A percentile compares a stretch with the other conserved stretches of the same genome.
These are phyloP conservation scores for Heloderma charlesbogerti DNA, from an alignment of 2,113 vertebrate genomes.

Conservation along the genomic window DNA sequence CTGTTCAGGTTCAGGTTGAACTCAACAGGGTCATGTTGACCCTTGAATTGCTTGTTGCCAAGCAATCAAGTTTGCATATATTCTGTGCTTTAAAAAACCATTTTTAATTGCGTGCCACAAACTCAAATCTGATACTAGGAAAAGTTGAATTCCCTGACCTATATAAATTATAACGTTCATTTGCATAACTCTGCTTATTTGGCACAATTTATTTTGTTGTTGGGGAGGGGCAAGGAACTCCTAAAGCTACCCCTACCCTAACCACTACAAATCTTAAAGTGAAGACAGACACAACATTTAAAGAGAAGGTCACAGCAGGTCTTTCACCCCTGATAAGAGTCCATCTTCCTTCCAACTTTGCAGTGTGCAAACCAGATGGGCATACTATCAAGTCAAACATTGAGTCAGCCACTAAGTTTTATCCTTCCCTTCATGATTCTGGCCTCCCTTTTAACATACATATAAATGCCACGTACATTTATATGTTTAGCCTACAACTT, in stretches of 20 bases:
- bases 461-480: background rate
- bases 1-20: too few relatives aligned
- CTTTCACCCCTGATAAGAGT: background rate
- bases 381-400: background rate
- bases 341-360: background rate
- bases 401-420: background rate
- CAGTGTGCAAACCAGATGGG: background rate
- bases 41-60: background rate
- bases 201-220: background rate
- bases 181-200: background rate
- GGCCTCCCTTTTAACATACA: background rate
- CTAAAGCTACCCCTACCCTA: background rate
- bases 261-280: background rate
- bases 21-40: too few relatives aligned
- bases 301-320: background rate
- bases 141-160: background rate
- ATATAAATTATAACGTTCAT: background rate
- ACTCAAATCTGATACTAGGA: background rate
- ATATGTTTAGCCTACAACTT: background rate
- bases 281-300: background rate
- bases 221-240: background rate
- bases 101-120: background rate
- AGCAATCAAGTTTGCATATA: background rate
- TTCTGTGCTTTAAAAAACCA: background rate
- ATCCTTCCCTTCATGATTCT: background rate